Evolutionary conservation across 2,888 invertebrate genomes (phyloP), one percentile per base, ranked within the genome.

Genomic region (Mimachlamys varia): DNA sequence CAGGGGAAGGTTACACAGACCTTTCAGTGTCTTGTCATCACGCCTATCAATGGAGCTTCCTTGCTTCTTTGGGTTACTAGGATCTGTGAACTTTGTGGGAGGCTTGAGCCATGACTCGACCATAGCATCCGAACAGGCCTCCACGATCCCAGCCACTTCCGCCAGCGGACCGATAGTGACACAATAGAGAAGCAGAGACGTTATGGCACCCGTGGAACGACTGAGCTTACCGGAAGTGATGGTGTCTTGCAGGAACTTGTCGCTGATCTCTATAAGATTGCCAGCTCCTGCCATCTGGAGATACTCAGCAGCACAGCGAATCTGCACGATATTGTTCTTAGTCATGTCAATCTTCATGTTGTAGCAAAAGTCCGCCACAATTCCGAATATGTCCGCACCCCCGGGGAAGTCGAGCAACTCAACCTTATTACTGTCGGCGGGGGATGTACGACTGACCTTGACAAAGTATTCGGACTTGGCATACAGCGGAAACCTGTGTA

Each of bases 401-500:
- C 96, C 96, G 0, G 96, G 96, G 90, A 96, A 96, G 89, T 96
- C 95, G 17, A 94, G 93, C 37, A 96, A 92, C 88, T 94, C 94
- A 7, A 96, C 94, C 33, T 93, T 93, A 27, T 92, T 92, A 38
- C 93, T 94, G 33, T 94, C 93, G 10, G 93, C 90, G 17, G 93
- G 91, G 0, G 93, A 92, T 62, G 92, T 93, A n/a, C 95, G 93
- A 15, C 95, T 94, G 58, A 95, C 91, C 49, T 94, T 94, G 91
- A 95, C 95, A 92, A 96, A 96, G 93, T 95, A 96, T 89, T 96
- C 96, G 0, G 96, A 96, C 89, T 95, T 96, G 44, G 96, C 96
- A 92, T 94, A 96, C 37, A 96, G 94, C 5, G 96, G 96, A 91
- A 96, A 96, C 92, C 95, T 96, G 93, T 96, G 96, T 15, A 96